These are phyloP conservation scores for Myodes glareolus DNA, from an alignment of 2,113 vertebrate species.

Conservation along the genomic window DNA sequence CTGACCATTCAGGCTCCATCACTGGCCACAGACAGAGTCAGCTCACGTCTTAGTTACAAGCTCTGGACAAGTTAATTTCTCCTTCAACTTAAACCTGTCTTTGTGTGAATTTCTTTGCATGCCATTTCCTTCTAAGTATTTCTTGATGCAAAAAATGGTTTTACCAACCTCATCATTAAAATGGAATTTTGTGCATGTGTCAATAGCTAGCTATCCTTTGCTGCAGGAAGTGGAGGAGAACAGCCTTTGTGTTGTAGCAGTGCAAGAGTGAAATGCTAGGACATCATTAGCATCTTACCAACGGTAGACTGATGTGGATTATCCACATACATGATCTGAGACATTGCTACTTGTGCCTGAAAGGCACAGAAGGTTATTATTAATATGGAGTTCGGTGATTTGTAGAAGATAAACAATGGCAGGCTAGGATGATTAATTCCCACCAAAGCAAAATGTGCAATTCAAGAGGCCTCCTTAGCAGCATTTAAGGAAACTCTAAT, in stretches of 20 bases:
- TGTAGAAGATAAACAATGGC: constrained; percentile 60
- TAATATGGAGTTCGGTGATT: constrained; percentile 31
- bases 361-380: constrained; percentile 5
- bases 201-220: neutral
- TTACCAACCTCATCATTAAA: constrained; percentile 13
- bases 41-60: neutral
- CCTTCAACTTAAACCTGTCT: too few relatives aligned
- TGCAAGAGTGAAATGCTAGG: neutral
- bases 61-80: neutral
- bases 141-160: neutral
- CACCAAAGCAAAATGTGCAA: constrained; percentile 36
- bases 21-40: neutral
- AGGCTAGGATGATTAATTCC: constrained; percentile 49
- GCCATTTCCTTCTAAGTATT: neutral
- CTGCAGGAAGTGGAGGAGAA: neutral
- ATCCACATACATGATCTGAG: neutral
- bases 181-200: neutral
- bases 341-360: neutral
- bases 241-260: neutral
- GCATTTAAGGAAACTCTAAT: constrained; percentile 15
- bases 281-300: neutral
- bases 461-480: neutral
- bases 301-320: neutral
- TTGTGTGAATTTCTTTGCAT: neutral
- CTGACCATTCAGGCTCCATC: neutral